Conservation (phyloP, 2,888 invertebrate species). For the Chrysodeixis includens region DNA sequence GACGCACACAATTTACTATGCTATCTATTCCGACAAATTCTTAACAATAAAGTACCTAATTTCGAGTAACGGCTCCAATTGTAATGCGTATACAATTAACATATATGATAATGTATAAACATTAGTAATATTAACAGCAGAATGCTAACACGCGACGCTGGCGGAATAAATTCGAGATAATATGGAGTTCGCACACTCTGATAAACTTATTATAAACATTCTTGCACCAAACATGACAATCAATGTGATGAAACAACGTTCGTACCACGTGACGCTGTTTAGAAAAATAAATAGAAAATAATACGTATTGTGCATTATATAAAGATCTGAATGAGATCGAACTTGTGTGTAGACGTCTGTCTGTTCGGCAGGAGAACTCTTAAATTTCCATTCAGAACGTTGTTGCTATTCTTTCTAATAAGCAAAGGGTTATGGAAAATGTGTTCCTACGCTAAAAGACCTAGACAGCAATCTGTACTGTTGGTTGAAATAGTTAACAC, state of each 20-base stretch:
- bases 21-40: background rate
- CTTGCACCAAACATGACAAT: constrained; percentile 2
- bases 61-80: constrained; percentile 7
- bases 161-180: constrained; percentile 12
- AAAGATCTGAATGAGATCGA: background rate
- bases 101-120: constrained; percentile 11
- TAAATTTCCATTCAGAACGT: too few relatives aligned
- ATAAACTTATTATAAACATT: constrained; percentile 32
- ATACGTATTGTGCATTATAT: constrained; percentile 7
- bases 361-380: background rate
- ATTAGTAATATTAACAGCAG: constrained; percentile 8
- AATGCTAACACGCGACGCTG: constrained; percentile 2
- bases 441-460: background rate
- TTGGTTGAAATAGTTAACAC: background rate
- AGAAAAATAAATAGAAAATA: constrained; percentile 8
- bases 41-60: background rate
- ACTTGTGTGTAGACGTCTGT: background rate
- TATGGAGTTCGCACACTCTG: constrained; percentile 11
- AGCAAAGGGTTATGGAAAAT: background rate
- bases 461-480: background rate
- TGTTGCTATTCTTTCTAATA: background rate
- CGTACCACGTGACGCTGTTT: constrained; percentile 21
- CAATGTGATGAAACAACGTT: constrained; percentile 13
- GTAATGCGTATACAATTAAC: constrained; percentile 10
- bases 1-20: background rate